A percentile compares a stretch with the other conserved stretches of the same genome.
phyloP scores from a whole-genome alignment of 2,113 vertebrate species.

The Formicarius rufipectus region DNA sequence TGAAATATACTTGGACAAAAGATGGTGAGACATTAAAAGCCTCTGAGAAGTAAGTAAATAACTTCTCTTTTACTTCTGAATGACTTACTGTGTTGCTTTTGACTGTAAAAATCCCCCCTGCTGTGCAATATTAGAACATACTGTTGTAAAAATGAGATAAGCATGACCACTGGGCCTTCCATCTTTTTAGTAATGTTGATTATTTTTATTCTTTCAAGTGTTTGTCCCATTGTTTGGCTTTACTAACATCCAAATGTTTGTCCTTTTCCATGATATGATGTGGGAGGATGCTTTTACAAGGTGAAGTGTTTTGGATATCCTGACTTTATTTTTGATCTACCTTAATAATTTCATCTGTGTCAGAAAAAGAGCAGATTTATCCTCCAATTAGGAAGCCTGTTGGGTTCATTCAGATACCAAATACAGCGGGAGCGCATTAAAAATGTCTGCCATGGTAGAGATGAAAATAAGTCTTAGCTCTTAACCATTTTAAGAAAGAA shows the following conservation, averaged over 20 bases:
- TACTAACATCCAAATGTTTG: not conserved
- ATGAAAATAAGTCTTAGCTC: not conserved
- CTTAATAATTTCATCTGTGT: not conserved
- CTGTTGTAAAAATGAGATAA: not conserved
- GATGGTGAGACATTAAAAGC: slow-evolving; percentile 76
- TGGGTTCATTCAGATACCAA: not conserved
- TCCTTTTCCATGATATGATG: not conserved
- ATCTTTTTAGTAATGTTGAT: not conserved
- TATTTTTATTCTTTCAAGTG: not conserved
- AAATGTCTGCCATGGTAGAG: not conserved
- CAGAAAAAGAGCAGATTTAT: not conserved
- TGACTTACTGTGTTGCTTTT: not conserved
- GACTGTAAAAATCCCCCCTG: slow-evolving; percentile 15
- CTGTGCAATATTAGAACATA: not conserved
- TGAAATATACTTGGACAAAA: slow-evolving; percentile 84
- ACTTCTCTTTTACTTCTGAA: not conserved
- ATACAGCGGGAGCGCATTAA: not conserved
- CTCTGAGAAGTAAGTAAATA: slow-evolving; percentile 78
- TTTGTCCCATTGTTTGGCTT: not conserved
- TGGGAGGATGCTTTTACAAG: not conserved
- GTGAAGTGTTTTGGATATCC: not conserved
- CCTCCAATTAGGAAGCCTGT: not conserved
- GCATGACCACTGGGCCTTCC: not conserved
- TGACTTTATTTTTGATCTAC: not conserved
- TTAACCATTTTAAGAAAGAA: not conserved